phyloP scores from a whole-genome alignment of 2,888 invertebrate genomes.

The Bugula neritina region DNA sequence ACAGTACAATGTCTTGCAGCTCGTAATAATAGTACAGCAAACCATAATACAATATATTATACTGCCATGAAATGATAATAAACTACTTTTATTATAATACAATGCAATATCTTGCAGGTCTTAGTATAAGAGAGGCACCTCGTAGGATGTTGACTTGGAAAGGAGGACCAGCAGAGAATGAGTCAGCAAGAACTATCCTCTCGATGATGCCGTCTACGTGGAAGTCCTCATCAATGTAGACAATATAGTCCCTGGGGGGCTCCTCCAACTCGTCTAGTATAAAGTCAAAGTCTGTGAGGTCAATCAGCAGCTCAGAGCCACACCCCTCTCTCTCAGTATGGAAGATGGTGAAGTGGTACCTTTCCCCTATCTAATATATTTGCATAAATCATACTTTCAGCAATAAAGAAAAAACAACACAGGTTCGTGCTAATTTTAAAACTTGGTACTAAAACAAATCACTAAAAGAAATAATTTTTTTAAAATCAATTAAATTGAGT shows the following conservation, averaged over 20 bases:
- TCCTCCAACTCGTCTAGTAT: slow-evolving; percentile 33
- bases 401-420: neutral
- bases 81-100: no score
- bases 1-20: no score
- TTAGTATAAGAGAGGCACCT: slow-evolving; percentile 32
- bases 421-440: no score
- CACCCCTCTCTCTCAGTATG: slow-evolving; percentile 38
- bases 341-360: slow-evolving; percentile 37
- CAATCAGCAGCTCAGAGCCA: slow-evolving; percentile 36
- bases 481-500: no score
- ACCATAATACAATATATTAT: no score
- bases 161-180: slow-evolving; percentile 37
- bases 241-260: slow-evolving; percentile 37
- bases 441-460: no score
- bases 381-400: neutral
- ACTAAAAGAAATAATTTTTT: no score
- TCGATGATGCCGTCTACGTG: slow-evolving; percentile 38
- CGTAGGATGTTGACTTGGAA: slow-evolving; percentile 32
- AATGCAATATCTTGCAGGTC: no score
- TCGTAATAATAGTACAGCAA: no score
- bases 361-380: slow-evolving; percentile 30
- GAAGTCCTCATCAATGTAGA: slow-evolving; percentile 38
- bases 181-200: slow-evolving; percentile 36
- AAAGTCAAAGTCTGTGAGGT: slow-evolving; percentile 35
- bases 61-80: no score